Percentiles rank a stretch among this genome's conserved stretches.
Evolutionary conservation across 1,140 invertebrate genomes (phyloP).

Genomic region (Drosophila grimshawi): DNA sequence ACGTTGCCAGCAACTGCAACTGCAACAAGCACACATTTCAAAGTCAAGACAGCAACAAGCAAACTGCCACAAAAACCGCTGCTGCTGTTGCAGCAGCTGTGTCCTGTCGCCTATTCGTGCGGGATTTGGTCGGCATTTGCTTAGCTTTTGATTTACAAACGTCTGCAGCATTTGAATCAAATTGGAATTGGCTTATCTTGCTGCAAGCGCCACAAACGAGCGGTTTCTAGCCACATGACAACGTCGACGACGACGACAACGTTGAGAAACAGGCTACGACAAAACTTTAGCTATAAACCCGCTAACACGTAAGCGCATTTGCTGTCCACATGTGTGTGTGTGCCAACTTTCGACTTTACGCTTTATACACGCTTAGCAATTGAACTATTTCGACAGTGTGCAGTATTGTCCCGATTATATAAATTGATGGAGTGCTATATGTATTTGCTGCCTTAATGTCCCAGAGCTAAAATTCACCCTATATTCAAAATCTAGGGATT

Average conservation of each 20-base stretch:
- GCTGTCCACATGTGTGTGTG: background rate
- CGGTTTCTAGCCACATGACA: constrained; percentile 42
- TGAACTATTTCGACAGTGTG: constrained; percentile 5
- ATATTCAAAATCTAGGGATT: no score
- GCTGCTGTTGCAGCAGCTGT: constrained; percentile 2
- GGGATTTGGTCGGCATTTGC: constrained; percentile 52
- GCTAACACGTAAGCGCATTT: constrained; percentile 59
- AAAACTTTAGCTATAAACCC: constrained; percentile 25
- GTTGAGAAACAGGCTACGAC: background rate
- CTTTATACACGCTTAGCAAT: constrained; percentile 35
- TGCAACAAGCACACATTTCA: constrained; percentile 59
- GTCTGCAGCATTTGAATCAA: constrained; percentile 74
- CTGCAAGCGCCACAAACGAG: constrained; percentile 62
- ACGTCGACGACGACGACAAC: background rate
- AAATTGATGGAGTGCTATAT: background rate
- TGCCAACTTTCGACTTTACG: constrained; percentile 54
- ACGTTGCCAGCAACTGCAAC: constrained; percentile 48
- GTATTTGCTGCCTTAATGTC: background rate
- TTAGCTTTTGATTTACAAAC: constrained; percentile 69
- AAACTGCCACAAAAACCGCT: constrained; percentile 49
- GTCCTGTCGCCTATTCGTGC: constrained; percentile 8
- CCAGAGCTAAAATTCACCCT: no score
- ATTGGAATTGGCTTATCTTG: constrained; percentile 81
- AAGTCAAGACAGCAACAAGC: constrained; percentile 51
- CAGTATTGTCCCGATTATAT: background rate